phyloP scores from a whole-genome alignment of 2,113 vertebrate species.

The Sclerurus mexicanus region DNA sequence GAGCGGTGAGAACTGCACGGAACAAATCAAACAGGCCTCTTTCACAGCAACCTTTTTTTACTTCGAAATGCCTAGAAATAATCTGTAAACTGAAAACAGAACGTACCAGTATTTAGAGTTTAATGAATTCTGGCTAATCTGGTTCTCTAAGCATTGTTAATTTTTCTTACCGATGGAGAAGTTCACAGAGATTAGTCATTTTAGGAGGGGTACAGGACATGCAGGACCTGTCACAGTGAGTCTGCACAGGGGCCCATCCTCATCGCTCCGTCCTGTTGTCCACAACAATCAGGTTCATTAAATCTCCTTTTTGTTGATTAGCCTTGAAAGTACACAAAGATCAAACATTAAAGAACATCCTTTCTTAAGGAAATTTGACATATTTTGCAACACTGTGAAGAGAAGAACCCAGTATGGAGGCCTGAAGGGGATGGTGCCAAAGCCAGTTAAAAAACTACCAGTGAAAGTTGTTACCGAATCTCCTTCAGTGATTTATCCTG shows the following conservation, averaged over 20 bases:
- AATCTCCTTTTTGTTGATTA: background rate
- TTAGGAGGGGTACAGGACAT: background rate
- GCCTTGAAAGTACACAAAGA: background rate
- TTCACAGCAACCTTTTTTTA: background rate
- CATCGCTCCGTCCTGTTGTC: background rate
- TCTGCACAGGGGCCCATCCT: fast-evolving
- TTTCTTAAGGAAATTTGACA: background rate
- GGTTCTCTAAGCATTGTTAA: background rate
- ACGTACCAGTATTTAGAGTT: background rate
- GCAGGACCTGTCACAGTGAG: background rate
- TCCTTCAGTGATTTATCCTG: background rate
- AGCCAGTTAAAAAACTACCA: background rate
- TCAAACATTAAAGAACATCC: background rate
- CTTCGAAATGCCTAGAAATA: background rate
- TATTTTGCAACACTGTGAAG: background rate
- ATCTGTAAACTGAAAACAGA: background rate
- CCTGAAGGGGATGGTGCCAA: background rate
- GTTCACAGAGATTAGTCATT: background rate
- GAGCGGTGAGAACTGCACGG: background rate
- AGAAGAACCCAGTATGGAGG: background rate
- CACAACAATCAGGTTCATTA: background rate
- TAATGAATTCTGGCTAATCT: background rate
- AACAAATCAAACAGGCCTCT: background rate
- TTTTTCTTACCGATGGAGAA: background rate
- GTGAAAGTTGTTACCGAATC: background rate